phyloP scores from a whole-genome alignment of 1,140 invertebrate species.

The Ditylenchus dipsaci region DNA sequence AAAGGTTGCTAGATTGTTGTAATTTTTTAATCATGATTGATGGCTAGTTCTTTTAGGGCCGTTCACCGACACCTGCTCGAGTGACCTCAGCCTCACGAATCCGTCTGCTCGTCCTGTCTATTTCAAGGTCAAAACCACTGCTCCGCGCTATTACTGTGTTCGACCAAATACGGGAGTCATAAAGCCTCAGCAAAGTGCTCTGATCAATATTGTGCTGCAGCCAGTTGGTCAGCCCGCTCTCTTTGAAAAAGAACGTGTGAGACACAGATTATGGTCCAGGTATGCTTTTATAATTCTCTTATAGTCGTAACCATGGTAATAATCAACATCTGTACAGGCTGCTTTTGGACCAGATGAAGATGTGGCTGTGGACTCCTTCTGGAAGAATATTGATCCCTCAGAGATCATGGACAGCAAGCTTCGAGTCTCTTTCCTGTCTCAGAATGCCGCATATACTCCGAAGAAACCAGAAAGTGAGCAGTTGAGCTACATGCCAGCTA shows the following conservation, averaged over 20 bases:
- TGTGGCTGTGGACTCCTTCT: conserved; percentile 40
- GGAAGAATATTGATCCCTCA: conserved; percentile 40
- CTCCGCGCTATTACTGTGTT: conserved; percentile 97
- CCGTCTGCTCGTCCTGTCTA: conserved; percentile 78
- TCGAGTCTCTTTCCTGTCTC: too few relatives aligned
- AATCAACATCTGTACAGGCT: conserved; percentile 8
- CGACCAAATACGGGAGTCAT: conserved; percentile 91
- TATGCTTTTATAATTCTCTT: conserved; percentile 5
- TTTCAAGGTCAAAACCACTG: conserved; percentile 99
- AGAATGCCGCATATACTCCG: too few relatives aligned
- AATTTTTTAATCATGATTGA: too few relatives aligned
- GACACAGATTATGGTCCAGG: conserved; percentile 99
- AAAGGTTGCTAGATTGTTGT: conserved; percentile 2
- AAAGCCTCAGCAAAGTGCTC: conserved; percentile 68
- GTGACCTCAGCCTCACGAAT: conserved; percentile 84
- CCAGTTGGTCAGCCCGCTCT: conserved; percentile 82
- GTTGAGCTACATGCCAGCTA: too few relatives aligned
- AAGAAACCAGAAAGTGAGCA: too few relatives aligned
- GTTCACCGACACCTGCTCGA: conserved; percentile 79
- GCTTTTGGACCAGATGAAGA: conserved; percentile 42
- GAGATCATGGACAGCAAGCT: conserved; percentile 54
- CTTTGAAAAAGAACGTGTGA: conserved; percentile 74
- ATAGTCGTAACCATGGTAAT: too few relatives aligned
- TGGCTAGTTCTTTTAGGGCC: conserved; percentile 60
- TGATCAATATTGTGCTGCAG: conserved; percentile 82